phyloP scores from a whole-genome alignment of 2,113 vertebrate species.

The Propithecus coquereli region DNA sequence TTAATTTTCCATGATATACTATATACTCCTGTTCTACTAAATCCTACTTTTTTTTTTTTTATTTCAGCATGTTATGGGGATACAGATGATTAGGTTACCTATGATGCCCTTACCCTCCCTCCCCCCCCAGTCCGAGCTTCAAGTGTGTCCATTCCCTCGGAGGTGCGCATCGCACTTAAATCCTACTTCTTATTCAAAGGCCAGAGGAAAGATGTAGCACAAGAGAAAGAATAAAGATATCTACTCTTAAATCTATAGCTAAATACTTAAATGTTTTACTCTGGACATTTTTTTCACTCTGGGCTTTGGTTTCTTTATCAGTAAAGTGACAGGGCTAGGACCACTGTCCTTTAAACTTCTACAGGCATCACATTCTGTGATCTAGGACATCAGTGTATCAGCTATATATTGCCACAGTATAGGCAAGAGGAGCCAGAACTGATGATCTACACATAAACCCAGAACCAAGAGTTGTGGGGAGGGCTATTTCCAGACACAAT shows the following conservation, averaged over 20 bases:
- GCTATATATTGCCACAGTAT: not conserved
- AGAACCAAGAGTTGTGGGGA: not conserved
- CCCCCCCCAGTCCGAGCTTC: too few species aligned
- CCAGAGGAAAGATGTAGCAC: not conserved
- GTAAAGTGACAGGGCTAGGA: not conserved
- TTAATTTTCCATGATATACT: not conserved
- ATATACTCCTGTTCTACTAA: not conserved
- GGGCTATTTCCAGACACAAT: not conserved
- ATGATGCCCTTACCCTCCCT: too few species aligned
- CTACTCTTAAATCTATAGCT: not conserved
- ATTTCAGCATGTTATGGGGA: too few species aligned
- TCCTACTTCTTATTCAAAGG: not conserved
- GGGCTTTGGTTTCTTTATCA: not conserved
- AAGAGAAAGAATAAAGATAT: not conserved
- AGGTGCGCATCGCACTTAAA: too few species aligned
- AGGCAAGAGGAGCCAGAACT: not conserved
- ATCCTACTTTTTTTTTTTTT: too few species aligned
- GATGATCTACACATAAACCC: not conserved
- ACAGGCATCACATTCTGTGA: not conserved
- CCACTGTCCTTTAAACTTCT: not conserved
- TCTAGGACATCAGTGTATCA: not conserved
- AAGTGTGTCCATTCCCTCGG: too few species aligned
- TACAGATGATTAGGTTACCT: too few species aligned
- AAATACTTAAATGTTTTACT: not conserved
- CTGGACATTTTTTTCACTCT: not conserved